Evolutionary conservation across 2,113 vertebrate genomes (phyloP), one percentile per base, ranked within the genome.

Genomic region (Siniperca chuatsi): DNA sequence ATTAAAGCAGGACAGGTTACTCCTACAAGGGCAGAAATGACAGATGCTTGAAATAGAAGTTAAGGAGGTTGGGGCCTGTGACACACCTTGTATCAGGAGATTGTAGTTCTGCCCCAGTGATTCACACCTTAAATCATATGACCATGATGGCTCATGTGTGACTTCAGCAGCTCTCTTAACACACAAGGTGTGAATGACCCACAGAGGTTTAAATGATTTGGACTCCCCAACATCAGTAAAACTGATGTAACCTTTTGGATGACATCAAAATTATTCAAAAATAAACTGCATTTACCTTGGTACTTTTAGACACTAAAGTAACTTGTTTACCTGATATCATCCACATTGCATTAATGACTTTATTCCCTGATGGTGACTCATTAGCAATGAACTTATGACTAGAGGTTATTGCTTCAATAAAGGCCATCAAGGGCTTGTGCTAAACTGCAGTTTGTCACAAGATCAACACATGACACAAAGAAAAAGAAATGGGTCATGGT

Each of bases 381-480:
- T 78, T 65, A 81, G 8, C 55, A 16, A 1, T 75, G 48, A 70
- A 37, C 62, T 73, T 50, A 68, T 87, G 66, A 60, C 64, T 2
- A 33, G 16, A 75, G 20, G 20, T 70, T 72, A 77, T 71, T 83
- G 71, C 23, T 21, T n/a, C 57, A 78, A 20, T 50, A 60, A 79
- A 78, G 16, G n/a, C 25, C 68, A 42, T 78, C 42, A 76, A 57
- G 79, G 67, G 58, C 57, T 66, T 80, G 42, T 71, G 66, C 61
- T 89, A 0, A 5, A 21, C 46, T 40, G 35, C 10, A 65, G 75
- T 73, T 76, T 85, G 69, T 90, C 89, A 87, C 54, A 87, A 82
- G 89, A 82, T 79, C 13, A 66, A 72, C 73, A 58, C 71, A 80
- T 90, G 83, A 87, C 52, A 65, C 37, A 70, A 73, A 61, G 35